Base-by-base conservation (phyloP, 2,797 vertebrate genomes). In the Acanthurus lineatus region DNA sequence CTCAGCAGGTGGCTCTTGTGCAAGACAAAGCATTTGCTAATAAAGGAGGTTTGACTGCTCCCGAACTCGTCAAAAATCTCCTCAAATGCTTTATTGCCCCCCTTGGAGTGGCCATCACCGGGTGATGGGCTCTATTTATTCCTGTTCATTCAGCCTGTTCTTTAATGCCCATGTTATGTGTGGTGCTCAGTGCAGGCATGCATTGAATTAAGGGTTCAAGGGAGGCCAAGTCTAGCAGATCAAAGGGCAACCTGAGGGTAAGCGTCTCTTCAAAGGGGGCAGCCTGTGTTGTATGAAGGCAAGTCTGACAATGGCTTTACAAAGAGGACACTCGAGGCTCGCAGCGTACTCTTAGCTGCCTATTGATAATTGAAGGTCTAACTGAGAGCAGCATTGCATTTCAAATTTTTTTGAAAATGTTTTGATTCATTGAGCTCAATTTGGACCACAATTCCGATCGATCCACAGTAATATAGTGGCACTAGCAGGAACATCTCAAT, bases 231-330 rank as follows among this genome's bases (percentile, higher is more conserved):
- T 69, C 9, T 19, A 77, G 70, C 62, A 9, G 69, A 89, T 91
- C 76, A 90, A 85, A 90, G 85, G 76, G 69, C 62, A 73, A 49
- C 14, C 48, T 14, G 69, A 71, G 82, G 74, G 73, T 32, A 72
- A 69, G 81, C 79, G 52, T 60, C 48, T 66, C 86, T 88, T 88
- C 76, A 89, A 86, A 88, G 59, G 38, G 38, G 52, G 9, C 15
- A 11, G 56, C 16, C 1, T n/a, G 6, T 32, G 57, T 53, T 63
- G 20, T 49, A 38, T 62, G 25, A 58, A 65, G 32, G 38, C 15
- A 11, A 9, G 45, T 25, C 3, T 16, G 74, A 87, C 86, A 79
- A 85, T 44, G 68, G 56, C 65, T 64, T 11, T 25, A 65, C 52
- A 53, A 53, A 28, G 58, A 48, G 64, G 32, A 59, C 57, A 49